Evolutionary conservation across 2,888 invertebrate species (phyloP).

Genomic region (Nemapogon koenigi): DNA sequence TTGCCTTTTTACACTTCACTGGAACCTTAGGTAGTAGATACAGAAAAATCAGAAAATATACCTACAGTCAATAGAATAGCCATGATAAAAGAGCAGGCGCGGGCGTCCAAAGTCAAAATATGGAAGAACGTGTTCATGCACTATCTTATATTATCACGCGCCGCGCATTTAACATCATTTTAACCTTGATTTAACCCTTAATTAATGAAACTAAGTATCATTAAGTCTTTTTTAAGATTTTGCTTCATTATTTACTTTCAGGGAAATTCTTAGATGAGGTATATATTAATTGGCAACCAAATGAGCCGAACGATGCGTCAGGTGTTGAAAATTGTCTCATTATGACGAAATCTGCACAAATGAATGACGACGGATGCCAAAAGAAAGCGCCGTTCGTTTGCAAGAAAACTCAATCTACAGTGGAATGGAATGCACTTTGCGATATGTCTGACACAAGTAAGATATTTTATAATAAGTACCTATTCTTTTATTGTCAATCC

Average conservation of each 20-base stretch:
- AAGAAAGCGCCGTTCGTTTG: constrained; percentile 34
- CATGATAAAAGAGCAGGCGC: too few relatives aligned
- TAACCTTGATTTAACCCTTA: too few relatives aligned
- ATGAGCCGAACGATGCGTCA: constrained; percentile 33
- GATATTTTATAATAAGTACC: constrained; percentile 1
- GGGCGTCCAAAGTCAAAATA: too few relatives aligned
- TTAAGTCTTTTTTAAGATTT: neutral
- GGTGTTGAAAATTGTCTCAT: constrained; percentile 32
- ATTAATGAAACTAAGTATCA: too few relatives aligned
- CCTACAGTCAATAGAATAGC: too few relatives aligned
- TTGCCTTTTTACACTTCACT: too few relatives aligned
- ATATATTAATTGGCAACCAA: constrained; percentile 31
- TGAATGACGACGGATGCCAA: constrained; percentile 31
- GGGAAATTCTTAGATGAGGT: constrained; percentile 29
- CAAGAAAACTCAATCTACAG: constrained; percentile 29
- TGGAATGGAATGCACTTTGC: constrained; percentile 38
- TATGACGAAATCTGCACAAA: constrained; percentile 21
- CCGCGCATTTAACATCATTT: too few relatives aligned
- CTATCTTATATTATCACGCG: too few relatives aligned
- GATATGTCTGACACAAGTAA: constrained; percentile 33
- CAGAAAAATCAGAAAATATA: too few relatives aligned
- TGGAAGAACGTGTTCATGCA: too few relatives aligned
- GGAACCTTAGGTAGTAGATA: too few relatives aligned
- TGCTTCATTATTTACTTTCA: constrained; percentile 17
- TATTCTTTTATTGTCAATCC: too few relatives aligned